Conservation (phyloP, 1,140 invertebrate species). For the Telenomus remus region DNA sequence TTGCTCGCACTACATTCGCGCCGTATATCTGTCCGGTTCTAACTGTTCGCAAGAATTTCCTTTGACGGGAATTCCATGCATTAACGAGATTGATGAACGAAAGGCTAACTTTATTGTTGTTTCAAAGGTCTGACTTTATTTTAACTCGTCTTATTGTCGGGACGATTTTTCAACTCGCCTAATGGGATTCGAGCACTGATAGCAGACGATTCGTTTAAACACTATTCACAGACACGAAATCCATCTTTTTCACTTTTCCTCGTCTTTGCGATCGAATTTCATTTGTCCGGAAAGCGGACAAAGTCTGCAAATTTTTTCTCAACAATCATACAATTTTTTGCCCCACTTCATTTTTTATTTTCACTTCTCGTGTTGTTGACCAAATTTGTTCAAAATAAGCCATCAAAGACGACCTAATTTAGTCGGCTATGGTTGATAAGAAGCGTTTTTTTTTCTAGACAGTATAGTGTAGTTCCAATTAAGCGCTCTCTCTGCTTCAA, state of each 20-base stretch:
- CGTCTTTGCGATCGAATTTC: background rate
- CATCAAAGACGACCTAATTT: constrained; percentile 53
- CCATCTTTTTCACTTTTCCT: background rate
- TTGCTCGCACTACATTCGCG: constrained; percentile 37
- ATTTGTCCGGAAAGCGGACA: too few relatives aligned
- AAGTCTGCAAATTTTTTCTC: too few relatives aligned
- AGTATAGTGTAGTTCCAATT: constrained; percentile 40
- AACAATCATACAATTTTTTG: background rate
- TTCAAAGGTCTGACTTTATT: constrained; percentile 67
- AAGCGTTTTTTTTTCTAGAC: constrained; percentile 36
- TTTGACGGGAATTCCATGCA: constrained; percentile 68
- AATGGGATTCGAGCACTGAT: constrained; percentile 14
- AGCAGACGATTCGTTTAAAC: constrained; percentile 19
- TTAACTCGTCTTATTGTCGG: constrained; percentile 16
- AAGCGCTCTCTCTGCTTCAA: constrained; percentile 65
- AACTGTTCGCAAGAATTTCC: constrained; percentile 65
- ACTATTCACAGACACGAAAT: background rate
- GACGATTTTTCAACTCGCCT: background rate
- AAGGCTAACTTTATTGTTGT: constrained; percentile 73
- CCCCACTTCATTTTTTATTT: constrained; percentile 5
- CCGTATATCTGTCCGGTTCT: constrained; percentile 48
- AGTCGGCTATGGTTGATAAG: constrained; percentile 41
- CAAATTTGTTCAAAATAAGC: constrained; percentile 31
- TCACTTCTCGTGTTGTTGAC: constrained; percentile 9
- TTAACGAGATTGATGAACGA: constrained; percentile 70